Base-by-base conservation (phyloP, 2,888 invertebrate genomes). In the Ypsolopha sequella region DNA sequence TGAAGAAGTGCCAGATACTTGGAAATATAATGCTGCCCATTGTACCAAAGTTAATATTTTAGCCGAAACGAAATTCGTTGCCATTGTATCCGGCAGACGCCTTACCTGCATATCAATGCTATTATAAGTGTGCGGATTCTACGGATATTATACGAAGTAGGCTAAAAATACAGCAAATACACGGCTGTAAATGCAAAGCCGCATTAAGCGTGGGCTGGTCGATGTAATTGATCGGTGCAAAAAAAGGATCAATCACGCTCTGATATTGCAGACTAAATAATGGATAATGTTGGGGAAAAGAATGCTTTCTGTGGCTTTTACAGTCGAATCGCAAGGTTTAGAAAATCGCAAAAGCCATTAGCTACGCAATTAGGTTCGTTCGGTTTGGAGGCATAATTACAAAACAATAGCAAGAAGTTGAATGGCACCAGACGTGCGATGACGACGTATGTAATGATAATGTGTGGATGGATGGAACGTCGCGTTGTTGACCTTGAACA, bases 21-120 rank as follows among this genome's bases (percentile, higher is more conserved):
- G 75, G 80, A 82, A 81, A 78, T 82, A 84, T 80, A 84, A 84
- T 84, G 81, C 77, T 73, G 68, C 70, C 73, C 63, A 68, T 85
- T 85, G 80, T 85, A 61, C 58, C 69, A 73, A 77, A 84, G 84
- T 85, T 85, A 84, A 85, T 84, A 85, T 82, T 82, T 80, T 77
- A 80, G 76, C 73, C 74, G 75, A 76, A 24, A 80, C 75, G 69
- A 79, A 80, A 76, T 80, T 74, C 76, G 67, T 64, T 66, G 60
- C 73, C 63, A 74, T 84, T 86, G 81, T 80, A 61, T 56, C 60
- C 65, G 63, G 63, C 70, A 70, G 74, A 71, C 65, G 61, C 78
- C 13, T 47, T 85, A 85, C 85, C 85, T 86, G 84, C 71, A 57
- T 56, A 68, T 78, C 65, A 71, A 75, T 50, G 35, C 35, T 73